These are phyloP conservation scores for Glareola pratincola DNA, from an alignment of 2,113 vertebrate species.

Conservation along the genomic window DNA sequence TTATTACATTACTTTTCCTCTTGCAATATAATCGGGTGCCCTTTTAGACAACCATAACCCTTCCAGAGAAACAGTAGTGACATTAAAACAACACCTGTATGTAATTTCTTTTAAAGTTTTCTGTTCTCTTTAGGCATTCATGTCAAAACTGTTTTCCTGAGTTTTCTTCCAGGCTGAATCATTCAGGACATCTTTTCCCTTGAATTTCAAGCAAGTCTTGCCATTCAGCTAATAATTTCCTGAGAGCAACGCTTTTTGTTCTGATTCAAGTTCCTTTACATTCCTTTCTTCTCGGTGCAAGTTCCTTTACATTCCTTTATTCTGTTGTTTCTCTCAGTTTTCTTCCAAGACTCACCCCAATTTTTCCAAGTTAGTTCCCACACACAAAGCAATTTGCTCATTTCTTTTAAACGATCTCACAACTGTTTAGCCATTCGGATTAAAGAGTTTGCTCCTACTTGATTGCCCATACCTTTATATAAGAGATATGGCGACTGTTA, in stretches of 20 bases:
- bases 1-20: neutral
- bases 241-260: neutral
- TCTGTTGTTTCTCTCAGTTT: neutral
- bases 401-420: neutral
- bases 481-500: neutral
- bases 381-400: neutral
- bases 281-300: neutral
- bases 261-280: neutral
- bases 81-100: neutral
- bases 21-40: neutral
- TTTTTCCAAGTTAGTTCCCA: neutral
- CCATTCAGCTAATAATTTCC: neutral
- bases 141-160: neutral
- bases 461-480: neutral
- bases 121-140: neutral
- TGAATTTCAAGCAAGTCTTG: slow-evolving; percentile 2
- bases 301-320: neutral
- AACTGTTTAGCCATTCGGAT: neutral
- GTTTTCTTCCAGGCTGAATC: neutral
- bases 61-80: neutral
- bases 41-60: neutral
- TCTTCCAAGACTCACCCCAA: neutral
- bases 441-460: neutral
- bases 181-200: neutral
- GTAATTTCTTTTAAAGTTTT: neutral